Base-by-base conservation (phyloP, 2,888 invertebrate species). In the Ornithoptera alexandrae region DNA sequence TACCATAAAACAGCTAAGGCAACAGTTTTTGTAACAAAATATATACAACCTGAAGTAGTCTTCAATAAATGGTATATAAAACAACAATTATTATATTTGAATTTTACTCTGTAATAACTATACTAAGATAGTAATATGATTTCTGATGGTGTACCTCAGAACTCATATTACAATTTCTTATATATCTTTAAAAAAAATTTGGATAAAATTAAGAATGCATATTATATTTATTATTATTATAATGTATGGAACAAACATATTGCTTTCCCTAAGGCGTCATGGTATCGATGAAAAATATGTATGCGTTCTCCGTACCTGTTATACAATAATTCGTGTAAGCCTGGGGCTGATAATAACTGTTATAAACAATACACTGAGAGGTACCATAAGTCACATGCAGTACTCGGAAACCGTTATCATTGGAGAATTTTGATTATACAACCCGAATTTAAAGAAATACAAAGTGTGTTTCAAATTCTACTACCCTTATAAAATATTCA, bases 271-370 rank as follows among this genome's bases (percentile, higher is more conserved):
- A 71, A 73, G 75, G 77, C 75, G 74, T 72, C 73, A 73, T 74
- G 68, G 56, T 71, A 65, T 58, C 72, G 73, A 76, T 78, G 78
- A 79, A 80, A 79, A 80, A 76, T 70, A 68, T 76, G 74, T 69
- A 74, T 75, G 75, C 71, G 70, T 74, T 72, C 72, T 73, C 67
- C 71, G 72, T 66, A 76, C 76, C 75, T 73, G 77, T 78, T 81
- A 78, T 86, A 84, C 82, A 83, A 82, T 84, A 86, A 86, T 86
- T 86, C 84, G 84, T 80, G 81, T 77, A 72, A 70, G 84, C 87
- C 82, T 75, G 75, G 69, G 79, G 87, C 85, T 71, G 69, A 74
- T 89, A 90, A 90, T 90, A 86, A 88, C 88, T 81, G 88, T 89
- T 85, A 89, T 89, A 87, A 88, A 79, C 74, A 81, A 79, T 77